Evolutionary conservation across 2,113 vertebrate species (phyloP).

Genomic region (Mormyrus lacerda): DNA sequence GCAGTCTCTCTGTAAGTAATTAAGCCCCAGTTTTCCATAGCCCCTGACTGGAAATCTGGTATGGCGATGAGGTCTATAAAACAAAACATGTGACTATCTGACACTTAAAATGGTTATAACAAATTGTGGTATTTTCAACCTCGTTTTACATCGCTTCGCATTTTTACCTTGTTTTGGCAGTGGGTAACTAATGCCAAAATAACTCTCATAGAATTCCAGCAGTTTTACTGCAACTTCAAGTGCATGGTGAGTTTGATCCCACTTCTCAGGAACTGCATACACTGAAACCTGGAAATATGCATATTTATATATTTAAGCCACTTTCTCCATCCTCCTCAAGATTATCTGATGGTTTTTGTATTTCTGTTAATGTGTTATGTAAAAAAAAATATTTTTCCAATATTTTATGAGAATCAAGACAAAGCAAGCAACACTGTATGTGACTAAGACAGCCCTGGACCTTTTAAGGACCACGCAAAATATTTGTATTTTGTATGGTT

Average conservation of each 20-base stretch:
- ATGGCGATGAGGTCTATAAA: slow-evolving; percentile 63
- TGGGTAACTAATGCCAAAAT: slow-evolving; percentile 35
- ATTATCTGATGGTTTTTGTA: background rate
- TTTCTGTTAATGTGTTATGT: background rate
- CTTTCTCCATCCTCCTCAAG: background rate
- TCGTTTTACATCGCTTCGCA: background rate
- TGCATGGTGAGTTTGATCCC: slow-evolving; percentile 32
- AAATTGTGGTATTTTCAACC: background rate
- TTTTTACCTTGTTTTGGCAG: slow-evolving; percentile 36
- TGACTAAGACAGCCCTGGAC: background rate
- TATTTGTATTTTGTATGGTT: background rate
- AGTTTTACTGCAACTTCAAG: slow-evolving; percentile 34
- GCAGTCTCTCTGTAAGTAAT: slow-evolving; percentile 68
- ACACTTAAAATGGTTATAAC: background rate
- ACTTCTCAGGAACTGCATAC: slow-evolving; percentile 33
- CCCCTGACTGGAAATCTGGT: slow-evolving; percentile 65
- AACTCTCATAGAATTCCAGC: slow-evolving; percentile 41
- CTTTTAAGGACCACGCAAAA: background rate
- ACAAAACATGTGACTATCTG: background rate
- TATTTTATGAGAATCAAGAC: background rate
- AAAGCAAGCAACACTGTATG: background rate
- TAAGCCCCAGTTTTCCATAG: slow-evolving; percentile 74
- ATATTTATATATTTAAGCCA: background rate
- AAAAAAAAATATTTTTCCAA: background rate
- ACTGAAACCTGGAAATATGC: slow-evolving; percentile 34